A percentile compares a stretch with the other conserved stretches of the same genome.
Conservation (phyloP, 2,888 invertebrate species). For the Rhodophaea formosa region DNA sequence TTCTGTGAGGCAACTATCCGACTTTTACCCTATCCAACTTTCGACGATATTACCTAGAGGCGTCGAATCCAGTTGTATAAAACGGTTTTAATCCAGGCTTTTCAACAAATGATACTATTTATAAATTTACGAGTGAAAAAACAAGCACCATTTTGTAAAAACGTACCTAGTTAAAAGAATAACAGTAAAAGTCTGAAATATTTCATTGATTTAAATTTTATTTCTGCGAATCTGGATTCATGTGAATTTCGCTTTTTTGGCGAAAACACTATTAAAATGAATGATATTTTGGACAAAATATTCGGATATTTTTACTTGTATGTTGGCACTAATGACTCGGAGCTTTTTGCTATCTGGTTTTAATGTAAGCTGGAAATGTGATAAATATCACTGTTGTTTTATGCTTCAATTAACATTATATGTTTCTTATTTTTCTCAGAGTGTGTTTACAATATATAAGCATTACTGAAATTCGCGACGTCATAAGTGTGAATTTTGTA, state of each 20-base stretch:
- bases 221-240: neutral
- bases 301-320: constrained; percentile 1
- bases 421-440: too few relatives aligned
- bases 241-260: neutral
- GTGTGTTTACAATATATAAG: too few relatives aligned
- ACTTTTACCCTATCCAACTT: too few relatives aligned
- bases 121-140: neutral
- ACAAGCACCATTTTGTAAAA: neutral
- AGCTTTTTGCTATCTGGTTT: neutral
- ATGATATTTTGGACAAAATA: neutral
- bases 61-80: too few relatives aligned
- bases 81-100: too few relatives aligned
- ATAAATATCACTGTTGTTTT: neutral
- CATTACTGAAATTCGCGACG: too few relatives aligned
- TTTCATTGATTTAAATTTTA: neutral
- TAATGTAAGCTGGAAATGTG: constrained; percentile 1
- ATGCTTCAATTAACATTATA: neutral
- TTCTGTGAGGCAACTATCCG: too few relatives aligned
- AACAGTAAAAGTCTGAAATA: neutral
- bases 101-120: too few relatives aligned
- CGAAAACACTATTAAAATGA: neutral
- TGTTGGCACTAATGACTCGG: constrained; percentile 6
- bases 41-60: too few relatives aligned
- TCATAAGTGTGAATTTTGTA: too few relatives aligned
- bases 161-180: neutral